Percentiles rank a stretch among this genome's conserved stretches.
Conservation (phyloP, 1,140 invertebrate genomes). For the Diprion similis region DNA sequence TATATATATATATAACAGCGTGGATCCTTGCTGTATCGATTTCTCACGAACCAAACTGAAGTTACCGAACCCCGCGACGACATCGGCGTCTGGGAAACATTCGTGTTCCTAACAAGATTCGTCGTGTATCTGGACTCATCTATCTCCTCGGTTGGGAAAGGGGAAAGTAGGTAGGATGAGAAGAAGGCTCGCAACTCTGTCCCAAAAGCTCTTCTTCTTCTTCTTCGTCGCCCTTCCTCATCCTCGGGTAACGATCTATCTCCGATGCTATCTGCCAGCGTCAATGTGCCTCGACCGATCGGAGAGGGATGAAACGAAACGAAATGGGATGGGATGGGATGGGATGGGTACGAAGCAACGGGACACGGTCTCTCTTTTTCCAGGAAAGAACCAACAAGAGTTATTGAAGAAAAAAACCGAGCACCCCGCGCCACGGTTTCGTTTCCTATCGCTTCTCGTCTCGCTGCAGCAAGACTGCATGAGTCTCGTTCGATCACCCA, state of each 20-base stretch:
- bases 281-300: background rate
- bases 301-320: background rate
- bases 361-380: no score
- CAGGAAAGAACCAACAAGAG: no score
- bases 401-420: no score
- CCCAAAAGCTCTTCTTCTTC: background rate
- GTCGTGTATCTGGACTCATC: slow-evolving; percentile 3
- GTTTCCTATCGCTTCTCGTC: no score
- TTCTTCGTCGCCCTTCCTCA: no score
- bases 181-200: background rate
- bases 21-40: background rate
- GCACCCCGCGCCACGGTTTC: no score
- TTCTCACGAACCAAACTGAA: background rate
- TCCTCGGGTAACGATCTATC: no score
- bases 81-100: background rate
- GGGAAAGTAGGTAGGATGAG: background rate
- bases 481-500: no score
- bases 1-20: background rate
- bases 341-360: no score
- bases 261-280: background rate
- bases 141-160: background rate
- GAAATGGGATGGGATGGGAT: background rate
- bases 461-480: no score
- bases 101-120: background rate
- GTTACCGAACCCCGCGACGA: background rate